phyloP scores from a whole-genome alignment of 2,888 invertebrate genomes.

The Eilema sororculum region DNA sequence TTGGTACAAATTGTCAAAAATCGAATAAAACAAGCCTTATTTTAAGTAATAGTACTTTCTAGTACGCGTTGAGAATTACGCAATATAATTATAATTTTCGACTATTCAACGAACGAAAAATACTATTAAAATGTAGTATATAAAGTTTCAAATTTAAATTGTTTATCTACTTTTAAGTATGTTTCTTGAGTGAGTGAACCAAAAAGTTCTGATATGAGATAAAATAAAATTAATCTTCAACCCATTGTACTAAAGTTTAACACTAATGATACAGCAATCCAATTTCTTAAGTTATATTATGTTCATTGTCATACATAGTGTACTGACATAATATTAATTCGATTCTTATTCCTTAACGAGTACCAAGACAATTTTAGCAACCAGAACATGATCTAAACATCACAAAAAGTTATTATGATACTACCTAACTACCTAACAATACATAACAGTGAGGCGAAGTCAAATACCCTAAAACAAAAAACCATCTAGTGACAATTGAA shows the following conservation, averaged over 20 bases:
- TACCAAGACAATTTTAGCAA: background rate
- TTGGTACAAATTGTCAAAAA: constrained; percentile 1
- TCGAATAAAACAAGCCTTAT: background rate
- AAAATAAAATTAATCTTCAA: background rate
- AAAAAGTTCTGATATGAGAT: background rate
- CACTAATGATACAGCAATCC: background rate
- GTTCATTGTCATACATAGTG: background rate
- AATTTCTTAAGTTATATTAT: background rate
- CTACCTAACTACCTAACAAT: constrained; percentile 4
- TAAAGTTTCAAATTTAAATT: too few relatives aligned
- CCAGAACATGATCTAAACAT: background rate
- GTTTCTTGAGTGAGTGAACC: background rate
- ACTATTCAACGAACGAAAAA: background rate
- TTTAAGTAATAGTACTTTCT: background rate
- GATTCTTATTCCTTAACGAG: background rate
- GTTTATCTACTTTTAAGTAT: background rate
- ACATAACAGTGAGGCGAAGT: background rate
- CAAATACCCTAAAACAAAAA: constrained; percentile 30
- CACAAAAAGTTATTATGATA: background rate
- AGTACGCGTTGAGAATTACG: background rate
- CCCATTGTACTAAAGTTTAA: background rate
- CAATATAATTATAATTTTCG: background rate
- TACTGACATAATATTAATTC: background rate
- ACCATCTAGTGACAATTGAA: constrained; percentile 40
- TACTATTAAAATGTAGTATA: background rate